These are phyloP conservation scores for Synergus laeviventris DNA, from an alignment of 2,888 invertebrate genomes.

Conservation along the genomic window DNA sequence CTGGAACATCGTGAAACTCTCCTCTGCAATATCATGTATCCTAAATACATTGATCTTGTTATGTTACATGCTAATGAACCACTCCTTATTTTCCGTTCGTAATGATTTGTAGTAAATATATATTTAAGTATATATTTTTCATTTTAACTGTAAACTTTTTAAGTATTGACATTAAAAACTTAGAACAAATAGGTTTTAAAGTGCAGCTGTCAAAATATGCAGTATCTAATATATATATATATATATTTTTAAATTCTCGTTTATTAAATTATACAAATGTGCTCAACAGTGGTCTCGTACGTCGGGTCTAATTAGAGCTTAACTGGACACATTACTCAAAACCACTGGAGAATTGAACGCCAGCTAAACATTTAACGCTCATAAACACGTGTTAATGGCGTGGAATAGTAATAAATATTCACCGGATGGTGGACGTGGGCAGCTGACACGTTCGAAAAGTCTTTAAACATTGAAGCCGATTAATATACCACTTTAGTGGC, in stretches of 20 bases:
- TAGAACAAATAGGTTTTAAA: background rate
- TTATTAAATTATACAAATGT: background rate
- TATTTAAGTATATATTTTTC: no score
- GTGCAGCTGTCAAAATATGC: background rate
- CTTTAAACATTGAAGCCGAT: slow-evolving; percentile 31
- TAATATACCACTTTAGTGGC: slow-evolving; percentile 11
- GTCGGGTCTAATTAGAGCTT: slow-evolving; percentile 20
- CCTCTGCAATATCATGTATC: slow-evolving; percentile 15
- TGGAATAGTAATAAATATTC: slow-evolving; percentile 36
- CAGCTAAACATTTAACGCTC: slow-evolving; percentile 30
- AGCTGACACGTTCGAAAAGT: slow-evolving; percentile 33
- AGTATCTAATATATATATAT: no score
- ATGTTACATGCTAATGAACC: slow-evolving; percentile 18
- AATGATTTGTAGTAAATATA: background rate
- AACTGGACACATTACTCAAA: slow-evolving; percentile 32
- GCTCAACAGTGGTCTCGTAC: background rate
- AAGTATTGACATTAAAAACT: no score
- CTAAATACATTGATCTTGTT: slow-evolving; percentile 27
- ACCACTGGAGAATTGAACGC: slow-evolving; percentile 35
- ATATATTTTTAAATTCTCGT: background rate
- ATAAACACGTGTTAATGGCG: slow-evolving; percentile 35
- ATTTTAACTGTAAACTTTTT: no score
- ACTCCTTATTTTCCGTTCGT: background rate
- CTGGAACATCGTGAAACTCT: slow-evolving; percentile 10
- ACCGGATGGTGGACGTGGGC: slow-evolving; percentile 18